A percentile compares a stretch with the other conserved stretches of the same genome.
These are phyloP conservation scores for Xestia rhomboidea DNA, from an alignment of 2,888 invertebrate species.

Conservation along the genomic window DNA sequence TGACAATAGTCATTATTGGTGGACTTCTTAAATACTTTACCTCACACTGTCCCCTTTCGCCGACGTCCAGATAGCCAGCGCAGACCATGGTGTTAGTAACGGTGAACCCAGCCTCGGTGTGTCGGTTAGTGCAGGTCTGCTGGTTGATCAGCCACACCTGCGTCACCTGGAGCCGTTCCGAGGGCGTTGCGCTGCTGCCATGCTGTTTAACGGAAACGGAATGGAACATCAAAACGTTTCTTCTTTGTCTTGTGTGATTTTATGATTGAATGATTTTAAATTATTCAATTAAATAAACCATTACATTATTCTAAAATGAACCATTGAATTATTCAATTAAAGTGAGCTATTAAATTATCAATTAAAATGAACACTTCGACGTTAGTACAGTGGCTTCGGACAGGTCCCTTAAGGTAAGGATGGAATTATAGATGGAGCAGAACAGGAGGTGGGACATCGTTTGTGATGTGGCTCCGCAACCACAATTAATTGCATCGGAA, in stretches of 20 bases:
- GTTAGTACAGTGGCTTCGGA: not conserved
- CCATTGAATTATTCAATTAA: too few species aligned
- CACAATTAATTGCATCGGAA: not conserved
- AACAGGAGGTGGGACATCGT: not conserved
- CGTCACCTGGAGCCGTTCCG: slow-evolving; percentile 75
- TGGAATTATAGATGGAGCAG: not conserved
- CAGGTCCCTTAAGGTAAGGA: not conserved
- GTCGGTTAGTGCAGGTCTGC: slow-evolving; percentile 76
- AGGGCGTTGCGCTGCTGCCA: slow-evolving; percentile 57
- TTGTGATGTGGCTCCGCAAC: not conserved
- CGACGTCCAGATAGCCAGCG: slow-evolving; percentile 81
- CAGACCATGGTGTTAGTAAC: slow-evolving; percentile 80
- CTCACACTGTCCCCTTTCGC: slow-evolving; percentile 77
- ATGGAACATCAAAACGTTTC: not conserved
- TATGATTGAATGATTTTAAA: not conserved
- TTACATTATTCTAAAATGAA: too few species aligned
- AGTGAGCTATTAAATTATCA: not conserved
- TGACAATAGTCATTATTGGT: not conserved
- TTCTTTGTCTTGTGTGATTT: not conserved
- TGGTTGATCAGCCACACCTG: slow-evolving; percentile 78
- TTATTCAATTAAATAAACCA: not conserved
- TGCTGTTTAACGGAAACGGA: slow-evolving; percentile 47
- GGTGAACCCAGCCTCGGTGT: slow-evolving; percentile 68
- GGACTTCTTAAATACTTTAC: slow-evolving; percentile 62
- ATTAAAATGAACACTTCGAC: not conserved